Conservation (phyloP, 2,113 vertebrate genomes). For the Phycodurus eques region DNA sequence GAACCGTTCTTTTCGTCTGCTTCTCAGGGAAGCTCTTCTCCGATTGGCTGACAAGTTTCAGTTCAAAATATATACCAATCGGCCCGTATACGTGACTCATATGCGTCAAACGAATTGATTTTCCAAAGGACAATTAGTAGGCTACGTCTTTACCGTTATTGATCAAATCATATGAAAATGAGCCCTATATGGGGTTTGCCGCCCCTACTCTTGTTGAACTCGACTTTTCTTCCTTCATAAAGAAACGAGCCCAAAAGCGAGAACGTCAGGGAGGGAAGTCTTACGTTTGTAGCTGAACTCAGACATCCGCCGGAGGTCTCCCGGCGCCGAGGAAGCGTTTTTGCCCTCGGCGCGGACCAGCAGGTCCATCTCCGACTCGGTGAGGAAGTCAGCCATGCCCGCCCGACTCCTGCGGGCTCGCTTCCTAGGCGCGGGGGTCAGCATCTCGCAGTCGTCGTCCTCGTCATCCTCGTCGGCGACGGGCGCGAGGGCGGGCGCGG, state of each 20-base stretch:
- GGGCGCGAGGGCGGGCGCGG: conserved; percentile 58
- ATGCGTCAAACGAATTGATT: too few relatives aligned
- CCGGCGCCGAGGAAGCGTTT: conserved; percentile 39
- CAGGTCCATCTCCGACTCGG: conserved; percentile 67
- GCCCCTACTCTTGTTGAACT: too few relatives aligned
- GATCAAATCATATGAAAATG: too few relatives aligned
- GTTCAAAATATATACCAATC: too few relatives aligned
- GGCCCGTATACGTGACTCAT: too few relatives aligned
- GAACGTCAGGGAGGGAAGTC: background rate
- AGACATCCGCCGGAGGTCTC: conserved; percentile 45
- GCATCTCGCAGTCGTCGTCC: conserved; percentile 61
- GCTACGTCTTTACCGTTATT: too few relatives aligned
- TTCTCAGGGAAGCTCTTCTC: too few relatives aligned
- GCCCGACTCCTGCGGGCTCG: conserved; percentile 43
- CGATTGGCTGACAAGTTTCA: too few relatives aligned
- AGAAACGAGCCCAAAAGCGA: background rate
- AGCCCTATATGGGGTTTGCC: too few relatives aligned
- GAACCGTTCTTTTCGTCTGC: too few relatives aligned
- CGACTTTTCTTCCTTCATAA: too few relatives aligned
- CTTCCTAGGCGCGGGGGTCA: conserved; percentile 49
- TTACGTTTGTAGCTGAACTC: conserved; percentile 67
- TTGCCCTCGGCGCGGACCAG: conserved; percentile 62
- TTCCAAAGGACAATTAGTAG: too few relatives aligned
- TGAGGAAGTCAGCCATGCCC: conserved; percentile 66
- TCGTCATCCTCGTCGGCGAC: conserved; percentile 50